These are phyloP conservation scores for Galerucella nymphaeae DNA, from an alignment of 2,888 invertebrate species.

Conservation along the genomic window DNA sequence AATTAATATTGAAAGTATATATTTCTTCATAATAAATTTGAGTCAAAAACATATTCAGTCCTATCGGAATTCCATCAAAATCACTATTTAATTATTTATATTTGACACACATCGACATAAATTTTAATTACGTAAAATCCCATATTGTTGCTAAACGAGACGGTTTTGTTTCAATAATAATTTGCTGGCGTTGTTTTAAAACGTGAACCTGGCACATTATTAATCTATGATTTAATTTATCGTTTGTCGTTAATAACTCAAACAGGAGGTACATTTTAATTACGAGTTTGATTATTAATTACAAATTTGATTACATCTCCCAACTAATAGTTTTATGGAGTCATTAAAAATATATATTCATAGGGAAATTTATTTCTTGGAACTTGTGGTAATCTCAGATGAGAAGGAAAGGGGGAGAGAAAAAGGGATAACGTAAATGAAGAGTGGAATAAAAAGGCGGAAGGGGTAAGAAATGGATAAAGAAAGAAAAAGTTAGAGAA, in stretches of 20 bases:
- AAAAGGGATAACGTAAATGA: too few relatives aligned
- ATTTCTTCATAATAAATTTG: too few relatives aligned
- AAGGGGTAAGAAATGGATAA: too few relatives aligned
- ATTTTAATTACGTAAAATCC: conserved; percentile 2
- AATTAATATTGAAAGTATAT: too few relatives aligned
- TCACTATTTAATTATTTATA: not conserved
- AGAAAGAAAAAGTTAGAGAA: too few relatives aligned
- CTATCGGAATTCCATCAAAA: not conserved
- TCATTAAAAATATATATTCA: not conserved
- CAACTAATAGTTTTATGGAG: not conserved
- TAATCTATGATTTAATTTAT: conserved; percentile 5
- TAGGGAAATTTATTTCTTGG: too few relatives aligned
- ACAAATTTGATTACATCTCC: not conserved
- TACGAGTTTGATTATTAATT: not conserved
- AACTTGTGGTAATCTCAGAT: too few relatives aligned
- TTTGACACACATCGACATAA: conserved; percentile 4
- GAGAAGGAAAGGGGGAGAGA: too few relatives aligned
- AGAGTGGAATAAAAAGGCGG: too few relatives aligned
- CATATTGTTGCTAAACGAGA: not conserved
- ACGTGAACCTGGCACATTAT: not conserved
- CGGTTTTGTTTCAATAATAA: conserved; percentile 4
- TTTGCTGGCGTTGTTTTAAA: conserved; percentile 7
- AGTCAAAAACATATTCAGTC: too few relatives aligned
- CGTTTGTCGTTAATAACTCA: not conserved
- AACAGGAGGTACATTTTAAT: not conserved